A percentile compares a stretch with the other conserved stretches of the same genome.
Conservation (phyloP, 1,140 invertebrate genomes). For the Anoplophora glabripennis region DNA sequence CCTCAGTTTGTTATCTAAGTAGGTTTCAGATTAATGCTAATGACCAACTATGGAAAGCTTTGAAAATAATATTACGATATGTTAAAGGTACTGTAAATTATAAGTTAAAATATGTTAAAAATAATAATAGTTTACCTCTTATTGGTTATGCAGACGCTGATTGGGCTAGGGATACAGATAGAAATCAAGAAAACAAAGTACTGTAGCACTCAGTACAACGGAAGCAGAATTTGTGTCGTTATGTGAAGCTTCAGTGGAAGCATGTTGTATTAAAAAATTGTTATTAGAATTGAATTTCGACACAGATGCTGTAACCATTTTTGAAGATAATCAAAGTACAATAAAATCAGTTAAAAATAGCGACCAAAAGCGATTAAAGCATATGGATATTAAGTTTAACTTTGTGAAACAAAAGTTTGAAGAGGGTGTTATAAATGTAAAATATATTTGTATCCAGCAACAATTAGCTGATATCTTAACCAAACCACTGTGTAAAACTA, state of each 20-base stretch:
- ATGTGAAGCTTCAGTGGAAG: constrained; percentile 43
- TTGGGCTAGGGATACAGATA: constrained; percentile 37
- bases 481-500: constrained; percentile 8
- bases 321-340: constrained; percentile 21
- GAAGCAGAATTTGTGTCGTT: constrained; percentile 52
- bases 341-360: constrained; percentile 16
- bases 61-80: constrained; percentile 41
- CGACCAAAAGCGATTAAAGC: constrained; percentile 27
- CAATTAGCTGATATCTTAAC: constrained; percentile 29
- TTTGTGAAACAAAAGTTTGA: constrained; percentile 24
- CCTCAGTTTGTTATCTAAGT: constrained; percentile 33
- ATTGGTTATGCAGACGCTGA: constrained; percentile 41
- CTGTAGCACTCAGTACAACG: constrained; percentile 47
- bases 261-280: constrained; percentile 44
- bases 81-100: constrained; percentile 33
- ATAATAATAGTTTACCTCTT: constrained; percentile 29
- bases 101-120: constrained; percentile 19
- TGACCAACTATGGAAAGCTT: constrained; percentile 30
- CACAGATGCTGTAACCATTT: constrained; percentile 1
- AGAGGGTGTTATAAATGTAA: constrained; percentile 12
- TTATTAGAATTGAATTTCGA: constrained; percentile 28
- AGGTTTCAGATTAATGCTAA: constrained; percentile 34
- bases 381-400: constrained; percentile 35
- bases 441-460: constrained; percentile 11
- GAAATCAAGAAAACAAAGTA: constrained; percentile 45